Base-by-base conservation (phyloP, 2,113 vertebrate genomes). In the Syngnathus floridae region DNA sequence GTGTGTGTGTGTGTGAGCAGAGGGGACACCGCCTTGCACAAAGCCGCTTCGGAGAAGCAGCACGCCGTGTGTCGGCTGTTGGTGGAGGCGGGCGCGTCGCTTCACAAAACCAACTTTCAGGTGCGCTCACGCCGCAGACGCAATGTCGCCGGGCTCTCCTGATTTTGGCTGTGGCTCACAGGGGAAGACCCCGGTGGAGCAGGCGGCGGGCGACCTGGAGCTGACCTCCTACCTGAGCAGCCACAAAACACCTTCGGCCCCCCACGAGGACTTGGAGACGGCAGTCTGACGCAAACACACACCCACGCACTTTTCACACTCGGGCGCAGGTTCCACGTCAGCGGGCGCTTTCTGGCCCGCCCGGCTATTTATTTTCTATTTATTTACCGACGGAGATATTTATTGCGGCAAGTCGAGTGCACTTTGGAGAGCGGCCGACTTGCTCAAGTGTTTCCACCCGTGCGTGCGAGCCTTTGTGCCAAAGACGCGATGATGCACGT, bases 1-100 rank as follows among this genome's bases (percentile, higher is more conserved):
- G 40, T n/a, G 37, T 55, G 64, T 64, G 38, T 66, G 56, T 65
- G 52, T 56, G 56, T 65, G 55, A 35, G 4, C 76, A 99, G 95
- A 83, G 95, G 95, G 22, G 95, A 98, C 78, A 99, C 95, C 0
- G 95, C 96, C 0, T 76, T 99, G 77, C 96, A 99, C 81, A 98
- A 95, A 91, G 94, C 95, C 3, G 94, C 95, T 70, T 92, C 83
- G 69, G 92, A 93, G 78, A 89, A 92, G 79, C 94, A 95, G 71
- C 91, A 91, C 0, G 82, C 89, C 0, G 81, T 95, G 69, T 98
- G 95, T 87, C 92, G 93, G 65, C 79, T 95, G 72, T 86, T 99
- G 77, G 92, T 96, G 62, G 93, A 97, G 10, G 94, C 93, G 0
- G 95, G 96, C 48, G 95, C 95, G 8, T 96, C 95, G 7, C 88